A percentile compares a stretch with the other conserved stretches of the same genome.
Evolutionary conservation across 2,113 vertebrate species (phyloP).

Genomic region (Brachyhypopomus gauderio): DNA sequence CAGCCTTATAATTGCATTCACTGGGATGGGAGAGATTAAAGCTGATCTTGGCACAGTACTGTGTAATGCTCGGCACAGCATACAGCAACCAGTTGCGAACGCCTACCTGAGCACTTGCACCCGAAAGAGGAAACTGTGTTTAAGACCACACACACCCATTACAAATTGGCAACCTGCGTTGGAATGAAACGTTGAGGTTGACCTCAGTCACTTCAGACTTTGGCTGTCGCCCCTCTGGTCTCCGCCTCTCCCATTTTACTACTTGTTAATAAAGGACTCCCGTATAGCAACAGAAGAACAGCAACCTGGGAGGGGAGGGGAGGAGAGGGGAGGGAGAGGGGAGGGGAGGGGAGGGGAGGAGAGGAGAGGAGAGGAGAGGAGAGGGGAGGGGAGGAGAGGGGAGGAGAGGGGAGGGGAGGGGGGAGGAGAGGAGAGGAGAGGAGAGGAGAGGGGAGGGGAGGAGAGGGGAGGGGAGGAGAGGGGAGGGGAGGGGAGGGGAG

Average conservation of each 20-base stretch:
- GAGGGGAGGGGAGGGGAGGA: slow-evolving; percentile 57
- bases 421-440: slow-evolving; percentile 46
- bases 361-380: neutral
- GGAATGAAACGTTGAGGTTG: slow-evolving; percentile 54
- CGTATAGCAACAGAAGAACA: slow-evolving; percentile 64
- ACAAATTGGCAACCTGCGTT: slow-evolving; percentile 43
- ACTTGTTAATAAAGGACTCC: slow-evolving; percentile 63
- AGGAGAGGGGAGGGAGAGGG: too few species aligned
- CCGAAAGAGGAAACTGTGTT: neutral
- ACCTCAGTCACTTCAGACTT: slow-evolving; percentile 48
- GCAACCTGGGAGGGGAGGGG: slow-evolving; percentile 58
- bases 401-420: too few species aligned
- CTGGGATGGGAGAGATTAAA: neutral
- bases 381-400: slow-evolving; percentile 40
- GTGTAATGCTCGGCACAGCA: neutral
- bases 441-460: slow-evolving; percentile 53
- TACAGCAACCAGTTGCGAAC: neutral
- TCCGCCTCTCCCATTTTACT: slow-evolving; percentile 62
- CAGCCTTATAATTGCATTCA: neutral
- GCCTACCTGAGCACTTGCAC: neutral
- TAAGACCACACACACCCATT: neutral
- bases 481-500: slow-evolving; percentile 48
- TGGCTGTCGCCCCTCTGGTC: slow-evolving; percentile 42
- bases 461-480: slow-evolving; percentile 13
- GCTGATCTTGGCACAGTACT: neutral